Conservation (phyloP, 2,888 invertebrate species). For the Lampropteryx suffumata region DNA sequence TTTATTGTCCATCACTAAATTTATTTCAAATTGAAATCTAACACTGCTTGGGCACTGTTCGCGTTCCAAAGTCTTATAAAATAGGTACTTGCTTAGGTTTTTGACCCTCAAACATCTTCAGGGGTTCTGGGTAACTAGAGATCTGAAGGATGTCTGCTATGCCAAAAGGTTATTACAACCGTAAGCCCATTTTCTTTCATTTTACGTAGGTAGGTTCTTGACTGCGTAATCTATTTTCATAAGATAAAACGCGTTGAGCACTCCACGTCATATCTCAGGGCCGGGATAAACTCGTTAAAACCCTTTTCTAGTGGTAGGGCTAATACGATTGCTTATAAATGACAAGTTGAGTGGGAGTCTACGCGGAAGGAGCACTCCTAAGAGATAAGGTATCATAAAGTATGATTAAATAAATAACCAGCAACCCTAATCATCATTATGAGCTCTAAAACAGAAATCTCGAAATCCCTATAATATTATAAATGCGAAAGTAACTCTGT, state of each 20-base stretch:
- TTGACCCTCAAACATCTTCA: too few relatives aligned
- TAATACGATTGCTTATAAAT: constrained; percentile 28
- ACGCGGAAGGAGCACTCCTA: constrained; percentile 6
- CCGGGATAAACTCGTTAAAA: constrained; percentile 28
- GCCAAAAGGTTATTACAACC: too few relatives aligned
- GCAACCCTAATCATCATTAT: neutral
- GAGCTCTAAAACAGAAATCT: too few relatives aligned
- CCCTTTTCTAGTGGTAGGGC: constrained; percentile 21
- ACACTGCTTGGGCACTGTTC: neutral
- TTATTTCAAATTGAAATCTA: constrained; percentile 18
- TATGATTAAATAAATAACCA: constrained; percentile 6
- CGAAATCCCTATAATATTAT: too few relatives aligned
- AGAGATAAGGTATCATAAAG: constrained; percentile 6
- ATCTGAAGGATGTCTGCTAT: too few relatives aligned
- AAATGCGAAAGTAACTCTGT: too few relatives aligned
- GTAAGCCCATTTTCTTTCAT: too few relatives aligned
- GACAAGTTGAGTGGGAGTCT: constrained; percentile 22
- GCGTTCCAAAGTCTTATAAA: too few relatives aligned
- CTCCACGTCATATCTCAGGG: constrained; percentile 23
- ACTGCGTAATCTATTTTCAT: neutral
- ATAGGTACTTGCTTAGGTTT: too few relatives aligned
- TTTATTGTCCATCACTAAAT: constrained; percentile 19
- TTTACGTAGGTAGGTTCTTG: neutral
- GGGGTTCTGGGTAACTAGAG: too few relatives aligned
- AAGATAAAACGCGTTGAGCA: constrained; percentile 11